These are phyloP conservation scores for Alosa alosa DNA, from an alignment of 2,113 vertebrate species.

Conservation along the genomic window DNA sequence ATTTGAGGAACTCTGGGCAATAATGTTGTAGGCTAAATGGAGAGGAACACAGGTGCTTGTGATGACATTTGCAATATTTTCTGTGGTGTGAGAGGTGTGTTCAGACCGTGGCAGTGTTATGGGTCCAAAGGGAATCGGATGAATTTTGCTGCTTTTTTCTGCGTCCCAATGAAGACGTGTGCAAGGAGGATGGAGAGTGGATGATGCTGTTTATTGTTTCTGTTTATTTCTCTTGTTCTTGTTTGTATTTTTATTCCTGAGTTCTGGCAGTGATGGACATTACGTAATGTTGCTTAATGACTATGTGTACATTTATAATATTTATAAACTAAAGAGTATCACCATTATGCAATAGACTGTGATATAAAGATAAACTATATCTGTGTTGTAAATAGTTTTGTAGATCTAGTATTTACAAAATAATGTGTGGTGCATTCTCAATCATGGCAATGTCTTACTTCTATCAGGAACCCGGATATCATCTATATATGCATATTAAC, in stretches of 20 bases:
- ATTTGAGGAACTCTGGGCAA: slow-evolving; percentile 41
- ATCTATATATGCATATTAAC: slow-evolving; percentile 60
- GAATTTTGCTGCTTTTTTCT: slow-evolving; percentile 65
- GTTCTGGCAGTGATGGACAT: slow-evolving; percentile 68
- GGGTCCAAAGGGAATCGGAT: slow-evolving; percentile 71
- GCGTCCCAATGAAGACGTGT: slow-evolving; percentile 41
- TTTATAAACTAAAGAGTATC: slow-evolving; percentile 84
- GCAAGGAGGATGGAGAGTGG: slow-evolving; percentile 56
- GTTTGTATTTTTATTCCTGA: slow-evolving; percentile 67
- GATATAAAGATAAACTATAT: slow-evolving; percentile 85
- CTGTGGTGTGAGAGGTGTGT: slow-evolving; percentile 49
- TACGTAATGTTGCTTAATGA: slow-evolving; percentile 71
- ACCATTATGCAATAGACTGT: slow-evolving; percentile 85
- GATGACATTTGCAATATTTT: slow-evolving; percentile 53
- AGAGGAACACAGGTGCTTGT: slow-evolving; percentile 45
- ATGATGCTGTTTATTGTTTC: slow-evolving; percentile 55
- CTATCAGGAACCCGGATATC: slow-evolving; percentile 84
- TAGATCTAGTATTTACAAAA: slow-evolving; percentile 81
- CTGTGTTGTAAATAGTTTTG: slow-evolving; percentile 95
- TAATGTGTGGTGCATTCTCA: slow-evolving; percentile 85
- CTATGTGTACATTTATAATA: slow-evolving; percentile 81
- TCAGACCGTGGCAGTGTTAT: slow-evolving; percentile 72
- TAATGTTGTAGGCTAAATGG: slow-evolving; percentile 45
- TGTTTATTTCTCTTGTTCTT: not conserved
- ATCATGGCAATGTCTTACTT: slow-evolving; percentile 90